Base-by-base conservation (phyloP, 1,140 invertebrate species). In the Drosophila parabipectinata region DNA sequence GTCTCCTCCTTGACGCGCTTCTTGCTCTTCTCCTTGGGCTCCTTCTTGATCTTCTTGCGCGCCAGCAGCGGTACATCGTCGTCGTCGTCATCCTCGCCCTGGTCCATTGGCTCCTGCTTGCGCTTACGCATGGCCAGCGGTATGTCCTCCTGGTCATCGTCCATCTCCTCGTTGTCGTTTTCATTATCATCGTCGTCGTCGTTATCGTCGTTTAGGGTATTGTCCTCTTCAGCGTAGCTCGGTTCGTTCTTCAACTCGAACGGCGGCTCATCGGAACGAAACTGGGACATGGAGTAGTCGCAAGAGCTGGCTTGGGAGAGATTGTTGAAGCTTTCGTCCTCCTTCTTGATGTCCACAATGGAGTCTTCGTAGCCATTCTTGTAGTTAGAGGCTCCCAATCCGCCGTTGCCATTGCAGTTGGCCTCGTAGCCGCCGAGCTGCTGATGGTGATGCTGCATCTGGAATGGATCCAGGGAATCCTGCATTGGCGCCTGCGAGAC, bases 121-220 rank as follows among this genome's bases (percentile, higher is more conserved):
- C 79, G 84, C 48, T 92, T 92, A 1, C 91, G 78, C 56, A 90
- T 84, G 93, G 96, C 96, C 93, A 97, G 92, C 64, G 97, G 96
- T 48, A 95, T 91, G 92, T 97, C 96, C 92, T 97, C 96, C 73
- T 97, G 95, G 26, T 90, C 77, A 0, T 82, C 80, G 58, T 93
- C 92, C 91, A 97, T 96, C 72, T 96, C 95, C 8, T 93, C 90
- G 51, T 47, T 47, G 44, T 47, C 91, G 92, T 97, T 96, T 91
- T 97, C 96, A 72, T 97, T 73, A 58, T 93, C 92, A 1, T 93
- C 92, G 90, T 97, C 96, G 61, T 96, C 95, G 77, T 94, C 94
- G 9, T 95, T 55, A 37, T 80, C 93, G 56, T 79, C 52, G 66
- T 90, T 89, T 15, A 80, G 50, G 24, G 58, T 67, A 71, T 68